Evolutionary conservation across 2,888 invertebrate species (phyloP).

Genomic region (Orthonevra nobilis): DNA sequence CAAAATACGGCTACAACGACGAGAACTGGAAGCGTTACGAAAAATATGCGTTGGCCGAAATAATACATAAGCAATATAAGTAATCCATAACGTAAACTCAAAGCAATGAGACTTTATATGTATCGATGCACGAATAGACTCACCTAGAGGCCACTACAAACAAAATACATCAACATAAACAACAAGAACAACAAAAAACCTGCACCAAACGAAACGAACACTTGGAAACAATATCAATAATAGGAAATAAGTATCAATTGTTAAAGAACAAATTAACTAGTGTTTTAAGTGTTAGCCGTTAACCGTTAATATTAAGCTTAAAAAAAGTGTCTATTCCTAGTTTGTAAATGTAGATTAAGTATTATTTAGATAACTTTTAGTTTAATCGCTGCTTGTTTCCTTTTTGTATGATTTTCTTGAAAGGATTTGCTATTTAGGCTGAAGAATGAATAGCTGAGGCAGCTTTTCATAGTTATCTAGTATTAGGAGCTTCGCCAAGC

Average conservation of each 20-base stretch:
- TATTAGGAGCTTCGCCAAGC: no score
- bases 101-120: conserved; percentile 33
- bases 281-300: conserved; percentile 12
- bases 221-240: conserved; percentile 46
- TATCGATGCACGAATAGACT: conserved; percentile 37
- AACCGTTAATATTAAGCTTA: no score
- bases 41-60: conserved; percentile 76
- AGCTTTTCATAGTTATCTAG: no score
- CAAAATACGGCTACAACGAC: conserved; percentile 84
- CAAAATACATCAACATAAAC: conserved; percentile 8
- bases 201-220: conserved; percentile 30
- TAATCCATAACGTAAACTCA: not conserved
- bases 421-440: not conserved
- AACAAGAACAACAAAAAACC: conserved; percentile 22
- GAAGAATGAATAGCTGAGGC: no score
- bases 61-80: conserved; percentile 73
- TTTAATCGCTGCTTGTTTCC: no score
- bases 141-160: conserved; percentile 11
- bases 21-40: conserved; percentile 77
- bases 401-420: no score
- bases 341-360: conserved; percentile 4
- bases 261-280: conserved; percentile 23
- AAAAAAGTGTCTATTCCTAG: conserved; percentile 16
- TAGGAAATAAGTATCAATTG: conserved; percentile 34
- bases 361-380: no score